Percentiles rank a stretch among this genome's conserved stretches.
Evolutionary conservation across 2,113 vertebrate genomes (phyloP).

Genomic region (Chauna torquata): DNA sequence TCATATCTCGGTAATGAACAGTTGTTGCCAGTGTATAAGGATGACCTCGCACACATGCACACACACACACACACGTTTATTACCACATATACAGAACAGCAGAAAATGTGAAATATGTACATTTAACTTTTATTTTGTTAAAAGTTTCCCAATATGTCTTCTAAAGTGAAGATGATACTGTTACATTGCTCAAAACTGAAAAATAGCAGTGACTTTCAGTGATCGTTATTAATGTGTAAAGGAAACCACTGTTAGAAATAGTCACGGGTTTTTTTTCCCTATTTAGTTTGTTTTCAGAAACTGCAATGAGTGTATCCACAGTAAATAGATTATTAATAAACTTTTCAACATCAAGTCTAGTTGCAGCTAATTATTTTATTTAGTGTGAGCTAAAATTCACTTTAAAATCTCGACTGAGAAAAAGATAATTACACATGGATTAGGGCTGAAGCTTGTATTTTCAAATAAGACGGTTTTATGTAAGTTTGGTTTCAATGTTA

Average conservation of each 20-base stretch:
- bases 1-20: background rate
- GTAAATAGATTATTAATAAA: constrained; percentile 47
- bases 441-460: background rate
- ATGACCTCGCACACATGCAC: background rate
- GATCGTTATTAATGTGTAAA: constrained; percentile 15
- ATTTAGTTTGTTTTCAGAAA: constrained; percentile 42
- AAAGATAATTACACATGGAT: background rate
- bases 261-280: background rate
- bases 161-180: background rate
- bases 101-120: background rate
- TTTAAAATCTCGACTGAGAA: background rate
- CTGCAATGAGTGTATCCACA: background rate
- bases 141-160: background rate
- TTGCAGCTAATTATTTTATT: constrained; percentile 11
- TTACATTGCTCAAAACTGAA: background rate
- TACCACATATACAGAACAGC: background rate
- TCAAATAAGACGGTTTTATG: constrained; percentile 1
- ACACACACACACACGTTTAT: background rate
- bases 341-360: background rate
- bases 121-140: background rate
- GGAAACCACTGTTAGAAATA: constrained; percentile 53
- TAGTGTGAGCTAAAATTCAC: background rate
- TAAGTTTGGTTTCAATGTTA: background rate
- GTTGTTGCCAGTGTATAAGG: background rate
- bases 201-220: background rate